Conservation (phyloP, 1,140 invertebrate species). For the Rhopalosiphum maidis region DNA sequence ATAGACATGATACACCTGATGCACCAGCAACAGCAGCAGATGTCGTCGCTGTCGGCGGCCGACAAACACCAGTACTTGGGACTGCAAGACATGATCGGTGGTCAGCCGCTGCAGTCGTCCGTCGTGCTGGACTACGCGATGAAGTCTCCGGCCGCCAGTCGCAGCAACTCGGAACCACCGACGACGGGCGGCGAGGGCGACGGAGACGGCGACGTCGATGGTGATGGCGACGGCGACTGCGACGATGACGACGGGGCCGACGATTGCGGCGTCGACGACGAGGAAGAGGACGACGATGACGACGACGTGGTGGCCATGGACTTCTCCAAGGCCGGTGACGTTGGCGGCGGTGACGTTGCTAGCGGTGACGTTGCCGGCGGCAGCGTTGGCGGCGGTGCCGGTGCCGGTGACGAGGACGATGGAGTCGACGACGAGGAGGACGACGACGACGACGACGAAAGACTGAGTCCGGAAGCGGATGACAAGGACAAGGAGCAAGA, state of each 20-base stretch:
- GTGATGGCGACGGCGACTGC: not conserved
- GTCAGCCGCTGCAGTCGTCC: not conserved
- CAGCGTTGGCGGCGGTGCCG: not conserved
- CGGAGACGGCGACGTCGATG: not conserved
- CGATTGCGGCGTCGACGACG: constrained; percentile 30
- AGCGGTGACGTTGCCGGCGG: not conserved
- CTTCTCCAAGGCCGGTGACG: constrained; percentile 16
- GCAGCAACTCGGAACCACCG: constrained; percentile 40
- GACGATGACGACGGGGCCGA: not conserved
- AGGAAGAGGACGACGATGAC: constrained; percentile 26
- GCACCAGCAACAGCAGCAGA: constrained; percentile 74
- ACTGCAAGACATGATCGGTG: not conserved
- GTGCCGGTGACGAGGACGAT: not conserved
- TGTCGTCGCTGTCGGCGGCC: constrained; percentile 36
- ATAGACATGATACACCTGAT: constrained; percentile 82
- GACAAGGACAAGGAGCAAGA: constrained; percentile 54
- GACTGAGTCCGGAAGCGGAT: constrained; percentile 52
- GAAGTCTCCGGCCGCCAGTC: constrained; percentile 41
- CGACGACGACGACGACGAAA: constrained; percentile 38
- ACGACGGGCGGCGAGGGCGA: constrained; percentile 15
- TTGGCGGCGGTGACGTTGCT: not conserved
- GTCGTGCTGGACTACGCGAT: constrained; percentile 42
- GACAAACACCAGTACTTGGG: constrained; percentile 33
- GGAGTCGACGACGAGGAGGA: not conserved
- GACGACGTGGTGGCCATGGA: constrained; percentile 43